Conservation (phyloP, 1,140 invertebrate species). For the Caenorhabditis remanei region DNA sequence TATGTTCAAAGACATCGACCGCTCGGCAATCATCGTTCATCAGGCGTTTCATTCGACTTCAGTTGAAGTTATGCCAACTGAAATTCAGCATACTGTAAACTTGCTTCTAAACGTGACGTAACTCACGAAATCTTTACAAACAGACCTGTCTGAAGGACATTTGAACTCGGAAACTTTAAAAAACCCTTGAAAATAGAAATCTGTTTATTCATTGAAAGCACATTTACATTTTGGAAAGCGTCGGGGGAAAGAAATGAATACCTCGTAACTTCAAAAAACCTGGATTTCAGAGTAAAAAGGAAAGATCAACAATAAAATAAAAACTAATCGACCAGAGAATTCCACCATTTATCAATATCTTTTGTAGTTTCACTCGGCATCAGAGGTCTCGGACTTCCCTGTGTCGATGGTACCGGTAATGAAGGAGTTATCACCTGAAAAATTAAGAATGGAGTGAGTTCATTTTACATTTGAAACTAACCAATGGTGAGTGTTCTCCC, state of each 20-base stretch:
- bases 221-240: slow-evolving; percentile 7
- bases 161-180: no score
- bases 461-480: not conserved
- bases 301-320: slow-evolving; percentile 1
- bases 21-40: no score
- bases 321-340: slow-evolving; percentile 38
- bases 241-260: not conserved
- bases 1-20: no score
- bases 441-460: not conserved
- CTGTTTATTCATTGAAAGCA: slow-evolving; percentile 39
- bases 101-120: no score
- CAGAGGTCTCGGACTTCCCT: slow-evolving; percentile 17
- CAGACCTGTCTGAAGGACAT: no score
- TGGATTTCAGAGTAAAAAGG: not conserved
- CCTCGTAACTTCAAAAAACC: slow-evolving; percentile 18
- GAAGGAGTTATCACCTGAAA: slow-evolving; percentile 36
- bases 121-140: no score
- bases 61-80: no score
- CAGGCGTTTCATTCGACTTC: no score
- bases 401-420: slow-evolving; percentile 38
- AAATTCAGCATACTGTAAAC: no score
- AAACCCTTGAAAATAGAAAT: slow-evolving; percentile 1
- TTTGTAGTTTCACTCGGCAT: slow-evolving; percentile 54
- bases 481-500: slow-evolving; percentile 31
- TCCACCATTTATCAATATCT: slow-evolving; percentile 57